Base-by-base conservation (phyloP, 2,888 invertebrate species). In the Prosapia bicincta region DNA sequence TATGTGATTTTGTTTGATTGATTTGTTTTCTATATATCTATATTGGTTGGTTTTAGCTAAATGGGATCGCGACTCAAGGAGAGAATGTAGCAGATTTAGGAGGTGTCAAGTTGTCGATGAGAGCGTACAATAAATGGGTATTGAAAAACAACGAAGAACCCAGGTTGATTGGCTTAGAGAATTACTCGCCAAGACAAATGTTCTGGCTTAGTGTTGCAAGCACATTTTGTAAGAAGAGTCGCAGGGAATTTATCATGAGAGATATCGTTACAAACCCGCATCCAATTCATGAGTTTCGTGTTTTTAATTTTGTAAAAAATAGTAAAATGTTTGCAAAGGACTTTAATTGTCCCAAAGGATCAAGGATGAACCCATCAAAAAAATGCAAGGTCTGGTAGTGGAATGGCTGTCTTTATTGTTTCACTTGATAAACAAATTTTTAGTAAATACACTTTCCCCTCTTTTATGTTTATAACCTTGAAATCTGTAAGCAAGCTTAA, bases 1-100 rank as follows among this genome's bases (percentile, higher is more conserved):
- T 6, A 6, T 5, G 30, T 30, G 6, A 30, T 6, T 30, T 30
- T 30, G 5, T 30, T 9, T 9, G 30, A 6, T 30, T 30, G 30
- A 30, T 30, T 30, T 30, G 6, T 30, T 30, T 30, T 5, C 30
- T 30, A 9, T 6, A 30, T 30, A 30, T 30, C 5, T 30, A 30
- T 6, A 6, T 30, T 6, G 30, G 5, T 30, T 30, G 30, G 9
- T 84, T 86, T 23, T 85, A 95, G 95, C 84, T 98, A 72, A 96
- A 97, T 83, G 97, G 97, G 71, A 91, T 95, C 77, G 94, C 94
- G 82, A 96, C 96, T 0, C 95, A 96, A 86, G 96, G 96, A 15
- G 97, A 97, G 84, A 97, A 97, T 84, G 97, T 97, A 76, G 97
- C 97, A 0, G 97, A 97, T 84, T 97, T 97, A 83, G 97, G 96